A percentile compares a stretch with the other conserved stretches of the same genome.
phyloP scores from a whole-genome alignment of 2,797 vertebrate species.

The Taeniopygia guttata region DNA sequence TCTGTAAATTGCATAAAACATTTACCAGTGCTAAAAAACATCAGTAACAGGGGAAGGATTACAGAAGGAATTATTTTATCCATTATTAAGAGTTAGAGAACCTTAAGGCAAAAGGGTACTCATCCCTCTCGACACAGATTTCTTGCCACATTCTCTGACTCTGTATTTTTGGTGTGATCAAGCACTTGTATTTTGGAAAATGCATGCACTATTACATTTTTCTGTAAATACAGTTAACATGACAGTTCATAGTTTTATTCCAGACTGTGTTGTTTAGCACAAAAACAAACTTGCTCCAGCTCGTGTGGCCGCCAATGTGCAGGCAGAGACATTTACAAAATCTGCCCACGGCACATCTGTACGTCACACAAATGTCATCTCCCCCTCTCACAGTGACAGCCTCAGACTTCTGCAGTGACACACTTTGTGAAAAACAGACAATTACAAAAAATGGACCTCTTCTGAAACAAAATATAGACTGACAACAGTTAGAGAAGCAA shows the following conservation, averaged over 20 bases:
- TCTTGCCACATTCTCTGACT: background rate
- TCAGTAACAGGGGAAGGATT: background rate
- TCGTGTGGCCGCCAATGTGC: background rate
- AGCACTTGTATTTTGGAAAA: background rate
- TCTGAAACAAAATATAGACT: background rate
- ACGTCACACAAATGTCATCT: slow-evolving; percentile 34
- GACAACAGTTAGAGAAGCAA: background rate
- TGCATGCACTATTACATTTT: background rate
- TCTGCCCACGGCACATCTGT: slow-evolving; percentile 17
- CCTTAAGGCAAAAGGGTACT: background rate
- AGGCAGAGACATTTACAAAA: slow-evolving; percentile 28
- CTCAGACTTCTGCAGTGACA: background rate
- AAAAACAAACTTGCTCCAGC: background rate
- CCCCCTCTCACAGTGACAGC: background rate
- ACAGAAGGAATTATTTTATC: background rate
- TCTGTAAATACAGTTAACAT: background rate
- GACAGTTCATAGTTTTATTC: background rate
- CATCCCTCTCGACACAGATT: background rate
- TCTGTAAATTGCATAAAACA: background rate
- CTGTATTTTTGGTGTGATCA: rapidly evolving
- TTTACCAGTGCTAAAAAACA: background rate
- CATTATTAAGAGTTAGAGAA: background rate
- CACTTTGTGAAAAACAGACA: background rate
- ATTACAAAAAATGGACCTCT: background rate
- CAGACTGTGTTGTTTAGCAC: background rate